Conservation (phyloP, 2,797 vertebrate species). For the Gila robusta region DNA sequence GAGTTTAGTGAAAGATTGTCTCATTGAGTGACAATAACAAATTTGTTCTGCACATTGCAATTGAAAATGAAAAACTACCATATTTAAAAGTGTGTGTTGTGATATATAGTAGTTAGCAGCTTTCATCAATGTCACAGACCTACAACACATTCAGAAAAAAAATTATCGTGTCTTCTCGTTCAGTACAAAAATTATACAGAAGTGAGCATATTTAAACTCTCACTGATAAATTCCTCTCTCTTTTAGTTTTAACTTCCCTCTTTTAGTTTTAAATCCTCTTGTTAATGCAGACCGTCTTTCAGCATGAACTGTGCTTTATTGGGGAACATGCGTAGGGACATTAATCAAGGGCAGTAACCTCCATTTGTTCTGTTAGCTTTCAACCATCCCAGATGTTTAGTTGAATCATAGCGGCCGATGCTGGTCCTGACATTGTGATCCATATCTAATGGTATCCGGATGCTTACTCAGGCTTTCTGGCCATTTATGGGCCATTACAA, state of each 20-base stretch:
- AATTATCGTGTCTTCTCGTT: background rate
- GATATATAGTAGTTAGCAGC: constrained; percentile 17
- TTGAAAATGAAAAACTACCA: background rate
- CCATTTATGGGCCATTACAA: constrained; percentile 64
- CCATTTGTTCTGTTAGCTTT: constrained; percentile 8
- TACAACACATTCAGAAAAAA: constrained; percentile 2
- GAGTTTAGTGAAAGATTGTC: background rate
- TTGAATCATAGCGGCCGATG: constrained; percentile 12
- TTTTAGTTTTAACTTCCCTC: constrained; percentile 22
- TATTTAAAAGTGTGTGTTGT: background rate
- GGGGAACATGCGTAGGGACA: background rate
- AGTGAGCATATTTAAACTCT: constrained; percentile 1
- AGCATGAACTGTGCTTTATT: background rate
- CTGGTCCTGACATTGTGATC: constrained; percentile 55
- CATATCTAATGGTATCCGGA: constrained; percentile 45
- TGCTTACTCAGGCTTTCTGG: constrained; percentile 44
- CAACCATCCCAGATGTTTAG: constrained; percentile 9
- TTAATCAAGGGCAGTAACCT: constrained; percentile 14
- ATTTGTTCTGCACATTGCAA: constrained; percentile 1
- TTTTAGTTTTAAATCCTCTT: constrained; percentile 17
- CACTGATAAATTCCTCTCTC: constrained; percentile 1
- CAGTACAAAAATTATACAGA: background rate
- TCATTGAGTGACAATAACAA: background rate
- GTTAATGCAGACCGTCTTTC: background rate
- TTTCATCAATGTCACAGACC: constrained; percentile 8